These are phyloP conservation scores for Bimastos eiseni DNA, from an alignment of 2,888 invertebrate genomes.

Conservation along the genomic window DNA sequence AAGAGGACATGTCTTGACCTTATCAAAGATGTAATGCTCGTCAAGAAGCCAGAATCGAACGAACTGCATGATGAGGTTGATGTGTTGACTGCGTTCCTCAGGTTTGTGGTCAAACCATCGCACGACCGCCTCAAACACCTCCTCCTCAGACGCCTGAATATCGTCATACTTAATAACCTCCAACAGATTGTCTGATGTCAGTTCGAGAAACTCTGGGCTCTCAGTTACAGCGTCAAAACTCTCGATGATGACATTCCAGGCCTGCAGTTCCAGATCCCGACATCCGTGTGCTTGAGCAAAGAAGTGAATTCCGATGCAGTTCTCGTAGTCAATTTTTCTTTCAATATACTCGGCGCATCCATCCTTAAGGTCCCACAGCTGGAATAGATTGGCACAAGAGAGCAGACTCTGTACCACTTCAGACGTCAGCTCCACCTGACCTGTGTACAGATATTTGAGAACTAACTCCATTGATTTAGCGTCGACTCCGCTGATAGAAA, in stretches of 20 bases:
- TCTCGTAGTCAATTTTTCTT: constrained; percentile 72
- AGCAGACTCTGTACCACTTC: constrained; percentile 76
- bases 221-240: constrained; percentile 37
- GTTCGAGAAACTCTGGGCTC: constrained; percentile 55
- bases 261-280: constrained; percentile 36
- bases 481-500: constrained; percentile 76
- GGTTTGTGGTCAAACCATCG: constrained; percentile 71
- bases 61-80: constrained; percentile 57
- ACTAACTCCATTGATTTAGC: constrained; percentile 77
- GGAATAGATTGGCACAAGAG: constrained; percentile 82
- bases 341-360: constrained; percentile 79
- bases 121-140: constrained; percentile 76
- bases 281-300: constrained; percentile 45
- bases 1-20: constrained; percentile 36
- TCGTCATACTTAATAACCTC: constrained; percentile 79
- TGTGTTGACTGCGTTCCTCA: constrained; percentile 66
- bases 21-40: constrained; percentile 40
- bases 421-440: constrained; percentile 75
- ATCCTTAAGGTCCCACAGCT: constrained; percentile 77
- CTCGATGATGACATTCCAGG: constrained; percentile 39
- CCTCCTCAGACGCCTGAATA: constrained; percentile 84
- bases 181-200: constrained; percentile 75
- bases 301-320: constrained; percentile 74
- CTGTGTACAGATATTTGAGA: constrained; percentile 81
- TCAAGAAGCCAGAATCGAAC: constrained; percentile 50